Conservation (phyloP, 2,113 vertebrate genomes). For the Rousettus leschenaultii region DNA sequence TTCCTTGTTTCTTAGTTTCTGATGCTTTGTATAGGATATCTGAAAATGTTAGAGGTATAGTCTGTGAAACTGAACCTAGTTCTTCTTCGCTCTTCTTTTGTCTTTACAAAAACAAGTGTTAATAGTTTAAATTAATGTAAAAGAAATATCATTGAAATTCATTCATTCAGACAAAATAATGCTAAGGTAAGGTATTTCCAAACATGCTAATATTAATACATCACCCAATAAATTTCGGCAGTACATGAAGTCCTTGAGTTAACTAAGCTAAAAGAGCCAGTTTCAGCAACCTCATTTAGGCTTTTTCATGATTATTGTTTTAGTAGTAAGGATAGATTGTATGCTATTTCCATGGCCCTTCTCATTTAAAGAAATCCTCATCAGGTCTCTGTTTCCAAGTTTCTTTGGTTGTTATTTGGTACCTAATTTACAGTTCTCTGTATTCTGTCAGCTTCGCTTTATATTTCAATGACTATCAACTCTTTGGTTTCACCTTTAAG, state of each 20-base stretch:
- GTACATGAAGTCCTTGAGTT: neutral
- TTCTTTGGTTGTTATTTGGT: neutral
- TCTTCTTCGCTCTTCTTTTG: neutral
- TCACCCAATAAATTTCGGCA: neutral
- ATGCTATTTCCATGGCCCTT: neutral
- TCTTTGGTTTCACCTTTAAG: neutral
- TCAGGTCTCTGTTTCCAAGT: neutral
- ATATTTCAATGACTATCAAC: neutral
- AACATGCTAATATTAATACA: neutral
- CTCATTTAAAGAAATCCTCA: neutral
- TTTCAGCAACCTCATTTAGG: neutral
- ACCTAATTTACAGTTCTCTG: neutral
- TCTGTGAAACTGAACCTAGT: neutral
- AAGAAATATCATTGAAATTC: neutral
- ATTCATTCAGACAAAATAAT: neutral
- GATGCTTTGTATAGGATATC: neutral
- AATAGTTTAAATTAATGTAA: neutral
- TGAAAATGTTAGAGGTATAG: neutral
- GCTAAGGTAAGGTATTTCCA: neutral
- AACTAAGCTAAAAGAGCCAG: neutral
- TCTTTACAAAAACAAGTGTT: neutral
- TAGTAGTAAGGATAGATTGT: neutral
- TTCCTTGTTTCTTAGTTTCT: neutral
- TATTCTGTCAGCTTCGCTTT: neutral
- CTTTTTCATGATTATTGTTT: neutral